Base-by-base conservation (phyloP, 2,797 vertebrate genomes). In the Anolis apletophallus region DNA sequence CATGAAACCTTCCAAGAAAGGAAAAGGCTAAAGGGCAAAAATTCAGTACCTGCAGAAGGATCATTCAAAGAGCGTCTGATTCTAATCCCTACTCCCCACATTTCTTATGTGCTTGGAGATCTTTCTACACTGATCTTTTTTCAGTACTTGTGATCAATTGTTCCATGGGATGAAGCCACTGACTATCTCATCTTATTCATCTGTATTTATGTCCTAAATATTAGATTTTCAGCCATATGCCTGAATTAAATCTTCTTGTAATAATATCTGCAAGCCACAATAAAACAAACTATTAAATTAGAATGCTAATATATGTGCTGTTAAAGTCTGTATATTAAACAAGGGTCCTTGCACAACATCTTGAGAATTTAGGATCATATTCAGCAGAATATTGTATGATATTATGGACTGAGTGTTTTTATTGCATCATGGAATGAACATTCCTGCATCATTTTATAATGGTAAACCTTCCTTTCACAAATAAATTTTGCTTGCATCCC, bases 181-280 rank as follows among this genome's bases (percentile, higher is more conserved):
- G 36, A 21, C 54, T 40, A 61, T 55, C 54, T 74, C 32, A 61
- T 59, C 16, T 46, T 83, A 74, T 83, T 74, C 16, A 83, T 83
- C 81, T 74, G 54, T 57, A 74, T 83, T 14, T 83, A 46, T 74
- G 69, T 83, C 81, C 61, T 1, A 74, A 74, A 3, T 59, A 83
- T 83, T 74, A 61, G 55, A 83, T 83, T 83, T 83, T 74, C 29
- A 12, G 34, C 36, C 52, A 74, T 59, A 83, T 54, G 21, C 29
- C 40, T 84, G 83, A 76, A 76, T 74, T 83, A 83, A 83, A 83
- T 46, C 16, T 21, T 83, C 74, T 29, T 40, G 71, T 46, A 73
- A 74, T 74, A 74, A 8, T 74, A 83, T 61, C 54, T 72, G 52
- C 26, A 61, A 59, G 81, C 81, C 59, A 83, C 71, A 83, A 57